Conservation (phyloP, 2,888 invertebrate species). For the Drosophila kanekoi region DNA sequence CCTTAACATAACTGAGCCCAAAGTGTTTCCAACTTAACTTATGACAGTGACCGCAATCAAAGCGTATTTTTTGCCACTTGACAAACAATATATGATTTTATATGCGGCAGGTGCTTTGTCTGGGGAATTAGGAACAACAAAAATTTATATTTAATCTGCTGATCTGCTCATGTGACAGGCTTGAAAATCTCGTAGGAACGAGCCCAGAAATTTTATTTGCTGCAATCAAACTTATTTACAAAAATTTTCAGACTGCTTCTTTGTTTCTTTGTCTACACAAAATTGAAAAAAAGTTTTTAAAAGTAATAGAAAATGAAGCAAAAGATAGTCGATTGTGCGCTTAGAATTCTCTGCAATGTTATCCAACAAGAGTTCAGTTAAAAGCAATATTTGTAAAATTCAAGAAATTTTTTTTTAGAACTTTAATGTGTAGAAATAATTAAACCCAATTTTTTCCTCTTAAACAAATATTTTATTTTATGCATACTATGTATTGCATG, state of each 20-base stretch:
- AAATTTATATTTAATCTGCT: conserved; percentile 57
- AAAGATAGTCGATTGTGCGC: neutral
- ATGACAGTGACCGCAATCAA: conserved; percentile 74
- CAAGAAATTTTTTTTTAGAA: neutral
- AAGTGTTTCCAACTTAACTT: neutral
- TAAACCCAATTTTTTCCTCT: too few species aligned
- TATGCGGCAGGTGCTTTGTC: conserved; percentile 54
- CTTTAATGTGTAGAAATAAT: too few species aligned
- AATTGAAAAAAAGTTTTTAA: conserved; percentile 28
- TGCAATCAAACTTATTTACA: conserved; percentile 30
- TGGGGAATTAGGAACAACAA: conserved; percentile 59
- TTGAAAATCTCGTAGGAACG: neutral
- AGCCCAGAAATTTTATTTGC: conserved; percentile 27
- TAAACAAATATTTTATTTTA: too few species aligned
- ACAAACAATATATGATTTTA: conserved; percentile 65
- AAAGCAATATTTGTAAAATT: neutral
- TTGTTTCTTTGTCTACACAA: conserved; percentile 56
- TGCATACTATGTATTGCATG: too few species aligned
- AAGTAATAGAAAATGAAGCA: conserved; percentile 17
- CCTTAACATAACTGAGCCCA: neutral
- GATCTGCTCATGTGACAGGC: conserved; percentile 67
- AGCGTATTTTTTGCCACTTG: conserved; percentile 61
- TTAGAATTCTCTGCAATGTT: conserved; percentile 1
- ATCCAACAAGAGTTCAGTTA: neutral
- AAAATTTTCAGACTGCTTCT: conserved; percentile 70